A percentile compares a stretch with the other conserved stretches of the same genome.
Evolutionary conservation across 1,140 invertebrate species (phyloP).

Genomic region (Drosophila melanica): DNA sequence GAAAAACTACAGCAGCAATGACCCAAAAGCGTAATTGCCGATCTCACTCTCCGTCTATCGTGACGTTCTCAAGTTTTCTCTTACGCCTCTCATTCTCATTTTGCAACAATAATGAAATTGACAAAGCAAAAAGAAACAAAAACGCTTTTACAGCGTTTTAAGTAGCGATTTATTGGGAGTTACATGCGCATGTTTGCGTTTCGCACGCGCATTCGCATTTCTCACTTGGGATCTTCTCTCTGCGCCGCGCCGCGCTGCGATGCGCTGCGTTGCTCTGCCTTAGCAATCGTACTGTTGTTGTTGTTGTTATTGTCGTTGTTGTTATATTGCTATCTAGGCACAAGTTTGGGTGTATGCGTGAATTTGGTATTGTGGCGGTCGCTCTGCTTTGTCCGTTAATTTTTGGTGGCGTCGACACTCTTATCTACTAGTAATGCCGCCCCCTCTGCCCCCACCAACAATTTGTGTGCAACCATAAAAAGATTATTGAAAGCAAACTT

Average conservation of each 20-base stretch:
- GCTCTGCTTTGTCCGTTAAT: constrained; percentile 55
- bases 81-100: constrained; percentile 17
- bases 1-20: constrained; percentile 28
- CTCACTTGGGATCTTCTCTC: constrained; percentile 37
- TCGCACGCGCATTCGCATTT: constrained; percentile 60
- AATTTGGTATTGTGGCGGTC: constrained; percentile 14
- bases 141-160: constrained; percentile 21
- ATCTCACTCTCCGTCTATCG: not conserved
- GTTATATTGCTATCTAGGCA: constrained; percentile 59
- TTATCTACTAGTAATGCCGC: constrained; percentile 31
- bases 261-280: constrained; percentile 4
- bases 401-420: constrained; percentile 53
- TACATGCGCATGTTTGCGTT: constrained; percentile 61
- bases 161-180: constrained; percentile 48
- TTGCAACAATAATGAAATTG: constrained; percentile 47
- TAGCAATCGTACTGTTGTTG: not conserved
- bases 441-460: constrained; percentile 16
- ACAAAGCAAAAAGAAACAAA: constrained; percentile 31
- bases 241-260: not conserved
- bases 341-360: not conserved
- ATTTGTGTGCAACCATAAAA: constrained; percentile 63
- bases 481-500: constrained; percentile 61
- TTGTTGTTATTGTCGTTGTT: constrained; percentile 23
- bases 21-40: constrained; percentile 43
- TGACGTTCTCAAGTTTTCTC: constrained; percentile 14